A percentile compares a stretch with the other conserved stretches of the same genome.
These are phyloP conservation scores for Athripsodes cinereus DNA, from an alignment of 2,888 invertebrate genomes.

Conservation along the genomic window DNA sequence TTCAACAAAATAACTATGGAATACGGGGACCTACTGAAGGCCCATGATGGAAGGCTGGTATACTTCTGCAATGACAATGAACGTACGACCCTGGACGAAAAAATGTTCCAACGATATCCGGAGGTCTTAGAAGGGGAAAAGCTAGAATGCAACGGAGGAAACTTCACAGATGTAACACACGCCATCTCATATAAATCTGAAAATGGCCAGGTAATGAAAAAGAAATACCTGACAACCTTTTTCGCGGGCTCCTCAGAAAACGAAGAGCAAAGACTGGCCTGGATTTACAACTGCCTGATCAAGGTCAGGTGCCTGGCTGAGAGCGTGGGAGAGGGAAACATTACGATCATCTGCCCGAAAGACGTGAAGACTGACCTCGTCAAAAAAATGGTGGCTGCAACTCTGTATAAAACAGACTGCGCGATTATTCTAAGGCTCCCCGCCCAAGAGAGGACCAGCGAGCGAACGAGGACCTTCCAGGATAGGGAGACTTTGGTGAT, in stretches of 20 bases:
- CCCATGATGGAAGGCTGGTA: not conserved
- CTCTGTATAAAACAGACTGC: too few relatives aligned
- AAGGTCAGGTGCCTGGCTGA: not conserved
- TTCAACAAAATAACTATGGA: not conserved
- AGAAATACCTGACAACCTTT: not conserved
- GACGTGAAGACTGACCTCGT: not conserved
- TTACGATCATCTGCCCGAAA: not conserved
- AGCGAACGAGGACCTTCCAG: not conserved
- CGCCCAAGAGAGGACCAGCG: not conserved
- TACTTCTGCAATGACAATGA: not conserved
- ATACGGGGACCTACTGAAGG: not conserved
- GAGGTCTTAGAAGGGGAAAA: not conserved
- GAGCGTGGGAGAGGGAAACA: not conserved
- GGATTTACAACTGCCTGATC: not conserved
- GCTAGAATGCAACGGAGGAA: not conserved
- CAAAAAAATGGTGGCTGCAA: too few relatives aligned
- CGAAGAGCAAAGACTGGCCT: not conserved
- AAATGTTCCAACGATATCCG: not conserved
- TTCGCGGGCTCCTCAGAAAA: not conserved
- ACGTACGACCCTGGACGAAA: not conserved
- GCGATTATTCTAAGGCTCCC: not conserved
- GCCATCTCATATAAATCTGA: not conserved
- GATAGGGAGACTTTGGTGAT: not conserved
- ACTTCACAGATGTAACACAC: not conserved
- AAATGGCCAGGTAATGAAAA: not conserved